phyloP scores from a whole-genome alignment of 1,140 invertebrate genomes.

The Triops cancriformis region DNA sequence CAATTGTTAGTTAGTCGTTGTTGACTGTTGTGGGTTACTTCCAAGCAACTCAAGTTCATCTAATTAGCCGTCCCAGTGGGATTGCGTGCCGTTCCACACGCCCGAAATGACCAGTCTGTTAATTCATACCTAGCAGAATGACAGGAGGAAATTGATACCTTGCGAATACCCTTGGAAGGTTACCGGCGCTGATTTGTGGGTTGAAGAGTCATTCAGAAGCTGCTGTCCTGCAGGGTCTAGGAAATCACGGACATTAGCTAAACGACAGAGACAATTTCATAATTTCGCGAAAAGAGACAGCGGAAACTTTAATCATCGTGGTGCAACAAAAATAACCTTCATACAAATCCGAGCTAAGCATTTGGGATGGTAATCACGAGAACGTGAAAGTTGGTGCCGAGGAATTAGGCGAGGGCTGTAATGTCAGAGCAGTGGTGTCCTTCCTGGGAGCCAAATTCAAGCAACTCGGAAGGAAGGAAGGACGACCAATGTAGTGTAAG shows the following conservation, averaged over 20 bases:
- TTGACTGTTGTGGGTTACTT: not conserved
- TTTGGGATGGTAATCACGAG: not conserved
- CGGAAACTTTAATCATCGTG: not conserved
- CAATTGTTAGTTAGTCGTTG: no score
- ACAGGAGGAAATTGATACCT: not conserved
- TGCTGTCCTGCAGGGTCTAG: not conserved
- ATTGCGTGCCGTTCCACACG: not conserved
- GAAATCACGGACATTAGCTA: not conserved
- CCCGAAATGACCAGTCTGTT: not conserved
- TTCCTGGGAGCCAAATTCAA: not conserved
- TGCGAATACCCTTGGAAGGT: not conserved
- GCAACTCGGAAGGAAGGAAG: slow-evolving; percentile 11
- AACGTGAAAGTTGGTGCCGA: not conserved
- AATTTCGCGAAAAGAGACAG: not conserved
- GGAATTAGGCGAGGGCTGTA: not conserved
- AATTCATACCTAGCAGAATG: no score
- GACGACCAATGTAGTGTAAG: not conserved
- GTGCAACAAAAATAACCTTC: not conserved
- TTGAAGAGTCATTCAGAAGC: not conserved
- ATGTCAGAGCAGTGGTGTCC: not conserved
- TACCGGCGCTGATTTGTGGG: not conserved
- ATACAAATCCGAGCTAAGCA: not conserved
- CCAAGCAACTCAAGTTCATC: not conserved
- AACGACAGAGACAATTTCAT: not conserved
- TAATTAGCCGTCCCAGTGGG: not conserved